Conservation (phyloP, 1,140 invertebrate genomes). For the Acromyrmex charruanus region DNA sequence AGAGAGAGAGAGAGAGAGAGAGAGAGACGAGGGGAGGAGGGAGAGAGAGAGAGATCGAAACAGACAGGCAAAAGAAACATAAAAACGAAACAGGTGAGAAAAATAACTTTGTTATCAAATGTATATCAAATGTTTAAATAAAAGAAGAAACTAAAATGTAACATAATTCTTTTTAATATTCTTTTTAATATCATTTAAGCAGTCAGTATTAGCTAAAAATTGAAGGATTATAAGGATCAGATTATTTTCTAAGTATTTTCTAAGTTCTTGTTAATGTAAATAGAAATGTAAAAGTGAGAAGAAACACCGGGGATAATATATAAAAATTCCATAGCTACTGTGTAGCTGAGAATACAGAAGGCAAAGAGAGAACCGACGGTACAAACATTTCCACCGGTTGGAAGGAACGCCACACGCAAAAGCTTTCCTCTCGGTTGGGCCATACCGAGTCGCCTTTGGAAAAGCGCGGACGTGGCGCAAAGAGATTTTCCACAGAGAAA, state of each 20-base stretch:
- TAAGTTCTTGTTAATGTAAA: constrained; percentile 29
- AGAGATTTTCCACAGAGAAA: constrained; percentile 47
- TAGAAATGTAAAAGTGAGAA: constrained; percentile 6
- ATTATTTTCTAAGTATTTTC: neutral
- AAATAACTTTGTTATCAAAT: neutral
- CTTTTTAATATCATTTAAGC: neutral
- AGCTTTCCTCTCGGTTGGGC: constrained; percentile 27
- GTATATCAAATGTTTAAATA: neutral
- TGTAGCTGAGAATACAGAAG: constrained; percentile 24
- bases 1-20: neutral
- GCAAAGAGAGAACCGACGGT: constrained; percentile 21
- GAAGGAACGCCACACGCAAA: neutral
- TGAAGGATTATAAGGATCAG: neutral
- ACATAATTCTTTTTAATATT: neutral
- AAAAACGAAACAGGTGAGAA: neutral
- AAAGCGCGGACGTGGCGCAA: constrained; percentile 38
- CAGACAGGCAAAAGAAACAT: neutral
- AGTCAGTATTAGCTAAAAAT: neutral
- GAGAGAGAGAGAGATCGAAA: neutral
- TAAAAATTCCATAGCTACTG: constrained; percentile 28
- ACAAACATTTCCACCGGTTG: constrained; percentile 35
- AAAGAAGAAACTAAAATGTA: neutral
- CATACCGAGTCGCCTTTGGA: constrained; percentile 2
- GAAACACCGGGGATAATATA: constrained; percentile 17
- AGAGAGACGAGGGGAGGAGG: neutral